These are phyloP conservation scores for Ciona savignyi DNA, from an alignment of 23 tunicate genomes.

Conservation along the genomic window DNA sequence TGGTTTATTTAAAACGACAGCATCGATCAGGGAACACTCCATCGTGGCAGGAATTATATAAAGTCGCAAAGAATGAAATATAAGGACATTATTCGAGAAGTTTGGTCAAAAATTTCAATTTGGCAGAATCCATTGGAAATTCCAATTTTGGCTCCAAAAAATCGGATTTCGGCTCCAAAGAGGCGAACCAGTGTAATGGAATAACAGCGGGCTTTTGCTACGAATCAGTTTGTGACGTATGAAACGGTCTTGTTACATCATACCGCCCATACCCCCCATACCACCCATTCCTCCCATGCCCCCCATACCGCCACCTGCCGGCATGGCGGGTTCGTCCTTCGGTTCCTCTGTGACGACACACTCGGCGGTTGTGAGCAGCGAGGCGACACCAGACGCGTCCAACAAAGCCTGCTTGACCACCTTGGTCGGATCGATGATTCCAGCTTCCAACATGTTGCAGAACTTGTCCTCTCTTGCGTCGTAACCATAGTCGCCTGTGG, in stretches of 20 bases:
- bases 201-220: too few relatives aligned
- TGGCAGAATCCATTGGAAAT: neutral
- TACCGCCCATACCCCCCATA: constrained; percentile 56
- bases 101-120: neutral
- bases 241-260: constrained; percentile 5
- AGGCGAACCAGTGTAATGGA: too few relatives aligned
- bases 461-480: constrained; percentile 85
- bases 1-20: too few relatives aligned
- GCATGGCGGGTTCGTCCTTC: constrained; percentile 81
- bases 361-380: constrained; percentile 95
- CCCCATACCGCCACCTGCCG: constrained; percentile 77
- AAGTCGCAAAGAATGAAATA: too few relatives aligned
- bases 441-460: constrained; percentile 91
- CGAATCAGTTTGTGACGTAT: too few relatives aligned
- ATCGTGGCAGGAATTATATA: too few relatives aligned
- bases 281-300: constrained; percentile 85
- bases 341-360: constrained; percentile 96
- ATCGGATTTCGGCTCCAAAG: too few relatives aligned
- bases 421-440: constrained; percentile 95
- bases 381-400: constrained; percentile 99
- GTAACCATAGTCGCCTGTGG: constrained; percentile 87
- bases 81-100: too few relatives aligned
- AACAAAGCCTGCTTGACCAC: constrained; percentile 83
- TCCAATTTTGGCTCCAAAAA: too few relatives aligned
- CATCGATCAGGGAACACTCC: too few relatives aligned